Evolutionary conservation across 2,888 invertebrate species (phyloP), one percentile per base, ranked within the genome.

Genomic region (Callyntrura sp.): DNA sequence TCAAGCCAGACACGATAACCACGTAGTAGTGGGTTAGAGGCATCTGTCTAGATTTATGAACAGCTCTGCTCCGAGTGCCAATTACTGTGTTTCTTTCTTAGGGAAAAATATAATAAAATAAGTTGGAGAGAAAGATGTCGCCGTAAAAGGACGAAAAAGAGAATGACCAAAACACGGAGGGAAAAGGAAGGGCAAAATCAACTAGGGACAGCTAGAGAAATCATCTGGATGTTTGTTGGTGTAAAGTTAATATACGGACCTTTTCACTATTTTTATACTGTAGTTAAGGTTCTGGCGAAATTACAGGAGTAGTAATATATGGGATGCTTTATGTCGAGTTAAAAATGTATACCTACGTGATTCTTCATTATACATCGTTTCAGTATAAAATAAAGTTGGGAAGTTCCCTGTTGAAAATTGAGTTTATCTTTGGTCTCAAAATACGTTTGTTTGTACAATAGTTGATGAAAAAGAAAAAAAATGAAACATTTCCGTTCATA

Each of bases 31-130:
- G 62, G 60, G 65, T 70, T 68, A 83, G 35, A 35, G 65, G 60
- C 89, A 76, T 89, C 86, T 85, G 81, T 81, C 85, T 90, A 86
- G 84, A 85, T 90, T 88, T 88, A 76, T 81, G 87, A 79, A 60
- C 85, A 86, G 86, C 25, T 65, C 43, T 76, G 65, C 35, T 9
- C 43, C 45, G 51, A 48, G 78, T 85, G 81, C 84, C 79, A 85
- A 88, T 88, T 81, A 90, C 28, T 48, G 43, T 73, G 65, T 51
- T 23, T 43, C 8, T 60, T 5, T 60, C 14, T 79, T 65, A 25
- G 68, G 60, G n/a, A 20, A 17, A 45, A 8, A 28, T 51, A 12
- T 45, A 45, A 17, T 57, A 48, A 62, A 78, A 25, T 57, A 48
- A 81, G 35, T 76, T 12, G 82, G 65, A 81, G 48, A 62, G 85